These are phyloP conservation scores for Entosphenus tridentatus DNA, from an alignment of 2,113 vertebrate species.

Conservation along the genomic window DNA sequence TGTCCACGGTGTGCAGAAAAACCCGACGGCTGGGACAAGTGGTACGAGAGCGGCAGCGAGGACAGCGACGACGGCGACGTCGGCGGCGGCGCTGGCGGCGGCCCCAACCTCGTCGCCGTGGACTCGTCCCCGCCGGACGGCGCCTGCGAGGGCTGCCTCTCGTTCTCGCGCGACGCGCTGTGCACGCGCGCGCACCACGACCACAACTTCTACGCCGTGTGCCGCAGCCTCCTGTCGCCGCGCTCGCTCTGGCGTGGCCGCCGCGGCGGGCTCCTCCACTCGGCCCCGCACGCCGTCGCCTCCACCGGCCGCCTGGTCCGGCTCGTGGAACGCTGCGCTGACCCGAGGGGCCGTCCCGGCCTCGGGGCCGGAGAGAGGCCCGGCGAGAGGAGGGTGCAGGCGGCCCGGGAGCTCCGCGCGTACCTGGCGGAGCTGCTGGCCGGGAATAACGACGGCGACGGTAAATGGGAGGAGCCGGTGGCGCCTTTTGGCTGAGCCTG, in stretches of 20 bases:
- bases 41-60: slow-evolving; percentile 95
- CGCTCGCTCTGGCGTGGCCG: slow-evolving; percentile 82
- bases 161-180: slow-evolving; percentile 88
- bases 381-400: slow-evolving; percentile 38
- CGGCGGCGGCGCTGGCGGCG: too few relatives aligned
- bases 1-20: slow-evolving; percentile 12
- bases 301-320: slow-evolving; percentile 62
- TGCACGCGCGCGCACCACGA: slow-evolving; percentile 78
- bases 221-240: slow-evolving; percentile 82
- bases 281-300: slow-evolving; percentile 61
- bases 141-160: slow-evolving; percentile 55
- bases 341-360: slow-evolving; percentile 63
- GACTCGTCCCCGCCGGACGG: background rate
- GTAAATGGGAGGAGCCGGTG: background rate
- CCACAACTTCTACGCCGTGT: slow-evolving; percentile 97
- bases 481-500: slow-evolving; percentile 1
- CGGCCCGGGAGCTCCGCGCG: slow-evolving; percentile 65
- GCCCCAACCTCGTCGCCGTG: too few relatives aligned
- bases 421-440: slow-evolving; percentile 53
- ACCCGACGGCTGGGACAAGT: slow-evolving; percentile 80
- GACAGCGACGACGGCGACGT: slow-evolving; percentile 74
- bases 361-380: background rate
- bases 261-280: slow-evolving; percentile 77
- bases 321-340: slow-evolving; percentile 81
- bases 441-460: background rate